A percentile compares a stretch with the other conserved stretches of the same genome.
phyloP scores from a whole-genome alignment of 2,797 vertebrate species.

The Oryzias sinensis region DNA sequence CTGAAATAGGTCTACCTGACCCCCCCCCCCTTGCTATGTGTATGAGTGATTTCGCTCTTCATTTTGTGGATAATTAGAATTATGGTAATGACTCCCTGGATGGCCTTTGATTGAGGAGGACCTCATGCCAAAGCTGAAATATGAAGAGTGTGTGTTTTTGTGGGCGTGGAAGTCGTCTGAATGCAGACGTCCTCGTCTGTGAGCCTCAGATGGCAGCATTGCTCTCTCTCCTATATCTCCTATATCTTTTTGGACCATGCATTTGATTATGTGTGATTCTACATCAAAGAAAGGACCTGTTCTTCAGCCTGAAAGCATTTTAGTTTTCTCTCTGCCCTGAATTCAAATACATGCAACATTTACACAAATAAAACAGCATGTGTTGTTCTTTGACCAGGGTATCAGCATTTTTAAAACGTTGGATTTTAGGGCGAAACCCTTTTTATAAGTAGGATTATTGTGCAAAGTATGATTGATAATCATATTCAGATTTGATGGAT shows the following conservation, averaged over 20 bases:
- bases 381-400: neutral
- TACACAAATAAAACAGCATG: neutral
- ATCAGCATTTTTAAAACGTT: no score
- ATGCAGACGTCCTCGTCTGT: conserved; percentile 1
- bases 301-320: neutral
- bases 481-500: no score
- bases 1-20: conserved; percentile 78
- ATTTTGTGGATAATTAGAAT: conserved; percentile 80
- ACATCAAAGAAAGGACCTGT: no score
- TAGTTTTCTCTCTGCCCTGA: neutral
- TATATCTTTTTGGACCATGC: neutral
- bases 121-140: conserved; percentile 52
- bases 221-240: conserved; percentile 9
- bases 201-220: conserved; percentile 41
- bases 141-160: conserved; percentile 43
- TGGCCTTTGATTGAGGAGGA: conserved; percentile 72
- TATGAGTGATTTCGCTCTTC: conserved; percentile 73
- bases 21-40: conserved; percentile 60
- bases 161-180: conserved; percentile 19
- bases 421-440: no score
- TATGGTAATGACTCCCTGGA: conserved; percentile 75
- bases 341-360: neutral
- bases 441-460: no score
- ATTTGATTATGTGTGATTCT: no score
- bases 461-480: no score